Evolutionary conservation across 2,113 vertebrate species (phyloP).

Genomic region (Amia ocellicauda): DNA sequence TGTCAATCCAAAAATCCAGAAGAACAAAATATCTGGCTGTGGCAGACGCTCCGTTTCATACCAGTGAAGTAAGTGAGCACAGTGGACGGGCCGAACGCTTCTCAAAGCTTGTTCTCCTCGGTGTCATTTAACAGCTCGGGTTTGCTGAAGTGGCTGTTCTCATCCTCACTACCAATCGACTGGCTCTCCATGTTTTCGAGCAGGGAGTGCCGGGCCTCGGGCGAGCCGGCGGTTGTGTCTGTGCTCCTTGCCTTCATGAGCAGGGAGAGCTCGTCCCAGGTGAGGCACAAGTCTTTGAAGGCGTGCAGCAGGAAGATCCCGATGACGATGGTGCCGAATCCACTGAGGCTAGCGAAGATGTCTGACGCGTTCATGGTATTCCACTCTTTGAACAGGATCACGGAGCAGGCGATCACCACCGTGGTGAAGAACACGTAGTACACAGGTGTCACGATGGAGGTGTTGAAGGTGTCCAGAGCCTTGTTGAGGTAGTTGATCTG

Average conservation of each 20-base stretch:
- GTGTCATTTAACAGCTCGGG: not conserved
- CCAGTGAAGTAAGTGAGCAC: too few relatives aligned
- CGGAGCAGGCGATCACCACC: conserved; percentile 60
- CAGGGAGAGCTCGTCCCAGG: conserved; percentile 64
- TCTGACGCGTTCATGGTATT: conserved; percentile 60
- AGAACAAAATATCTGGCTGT: too few relatives aligned
- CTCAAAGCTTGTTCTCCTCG: not conserved
- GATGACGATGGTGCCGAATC: conserved; percentile 67
- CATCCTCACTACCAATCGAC: conserved; percentile 47
- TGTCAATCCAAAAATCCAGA: too few relatives aligned
- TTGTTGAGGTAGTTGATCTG: conserved; percentile 80
- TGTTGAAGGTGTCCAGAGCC: conserved; percentile 68
- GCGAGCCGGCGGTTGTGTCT: conserved; percentile 7
- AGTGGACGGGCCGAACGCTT: not conserved
- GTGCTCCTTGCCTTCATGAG: conserved; percentile 36
- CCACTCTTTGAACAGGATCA: conserved; percentile 78
- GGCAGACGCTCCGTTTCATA: too few relatives aligned
- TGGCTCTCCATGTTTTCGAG: conserved; percentile 53
- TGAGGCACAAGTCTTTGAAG: conserved; percentile 64
- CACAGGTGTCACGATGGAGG: conserved; percentile 71
- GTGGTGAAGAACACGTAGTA: conserved; percentile 75
- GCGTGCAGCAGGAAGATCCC: conserved; percentile 72
- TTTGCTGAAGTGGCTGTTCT: conserved; percentile 46
- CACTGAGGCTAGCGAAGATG: conserved; percentile 66
- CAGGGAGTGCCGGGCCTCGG: conserved; percentile 52